phyloP scores from a whole-genome alignment of 2,113 vertebrate genomes.

The Crotalus helleri region DNA sequence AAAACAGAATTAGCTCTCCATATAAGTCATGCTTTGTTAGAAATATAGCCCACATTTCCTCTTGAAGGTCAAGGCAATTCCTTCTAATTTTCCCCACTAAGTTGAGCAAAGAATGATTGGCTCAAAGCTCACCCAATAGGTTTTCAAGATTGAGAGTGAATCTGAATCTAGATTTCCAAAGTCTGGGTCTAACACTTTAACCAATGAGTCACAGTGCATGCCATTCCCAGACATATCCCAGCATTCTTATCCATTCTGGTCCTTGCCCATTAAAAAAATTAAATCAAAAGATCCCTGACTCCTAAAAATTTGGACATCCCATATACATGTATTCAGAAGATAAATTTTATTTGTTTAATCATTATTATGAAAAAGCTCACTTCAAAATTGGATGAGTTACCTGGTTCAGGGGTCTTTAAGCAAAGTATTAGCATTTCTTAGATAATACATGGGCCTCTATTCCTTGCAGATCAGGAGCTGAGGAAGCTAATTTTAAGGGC shows the following conservation, averaged over 20 bases:
- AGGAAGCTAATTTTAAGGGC: background rate
- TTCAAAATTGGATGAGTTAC: background rate
- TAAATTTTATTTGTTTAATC: background rate
- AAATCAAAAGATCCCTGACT: background rate
- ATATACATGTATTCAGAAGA: background rate
- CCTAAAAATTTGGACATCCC: background rate
- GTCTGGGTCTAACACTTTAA: background rate
- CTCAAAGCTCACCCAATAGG: background rate
- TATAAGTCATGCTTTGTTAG: background rate
- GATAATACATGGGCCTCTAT: background rate
- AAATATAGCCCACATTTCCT: background rate
- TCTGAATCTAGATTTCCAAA: background rate
- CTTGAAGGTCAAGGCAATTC: background rate
- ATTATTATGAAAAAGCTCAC: background rate
- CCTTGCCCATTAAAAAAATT: background rate
- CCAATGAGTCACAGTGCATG: background rate
- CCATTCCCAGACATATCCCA: background rate
- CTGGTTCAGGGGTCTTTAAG: background rate
- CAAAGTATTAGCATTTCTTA: background rate
- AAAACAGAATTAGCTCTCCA: background rate
- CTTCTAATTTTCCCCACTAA: background rate
- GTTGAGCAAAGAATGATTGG: background rate
- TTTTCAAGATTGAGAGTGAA: background rate
- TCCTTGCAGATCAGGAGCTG: accelerated
- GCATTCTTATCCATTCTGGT: background rate